A percentile compares a stretch with the other conserved stretches of the same genome.
Conservation (phyloP, 2,797 vertebrate species). For the Sus cebifrons region DNA sequence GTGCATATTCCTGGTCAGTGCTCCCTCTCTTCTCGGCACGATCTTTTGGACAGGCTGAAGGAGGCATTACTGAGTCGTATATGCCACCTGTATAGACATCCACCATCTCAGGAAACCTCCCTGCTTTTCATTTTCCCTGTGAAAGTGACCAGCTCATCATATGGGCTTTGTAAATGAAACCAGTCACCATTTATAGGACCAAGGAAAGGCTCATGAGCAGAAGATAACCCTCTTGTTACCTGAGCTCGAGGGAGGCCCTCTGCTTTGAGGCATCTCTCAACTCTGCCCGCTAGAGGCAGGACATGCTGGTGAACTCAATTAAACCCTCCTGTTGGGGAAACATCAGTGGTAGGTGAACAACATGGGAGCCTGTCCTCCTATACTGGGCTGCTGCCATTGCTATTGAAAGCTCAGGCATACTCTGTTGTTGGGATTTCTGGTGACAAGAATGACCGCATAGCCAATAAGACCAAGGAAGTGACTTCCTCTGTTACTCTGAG, state of each 20-base stretch:
- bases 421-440: not conserved
- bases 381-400: not conserved
- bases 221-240: not conserved
- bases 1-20: not conserved
- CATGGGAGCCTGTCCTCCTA: not conserved
- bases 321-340: not conserved
- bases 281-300: not conserved
- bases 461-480: not conserved
- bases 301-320: not conserved
- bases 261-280: not conserved
- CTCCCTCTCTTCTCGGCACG: not conserved
- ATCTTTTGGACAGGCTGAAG: not conserved
- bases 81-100: not conserved
- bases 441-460: not conserved
- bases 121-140: not conserved
- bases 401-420: not conserved
- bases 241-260: not conserved
- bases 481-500: not conserved
- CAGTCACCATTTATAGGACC: not conserved
- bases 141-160: not conserved
- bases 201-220: not conserved
- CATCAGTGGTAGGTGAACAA: not conserved
- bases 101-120: not conserved
- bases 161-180: not conserved
- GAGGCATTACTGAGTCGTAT: not conserved